These are phyloP conservation scores for Drosophila heteroneura DNA, from an alignment of 2,888 invertebrate genomes.

Conservation along the genomic window DNA sequence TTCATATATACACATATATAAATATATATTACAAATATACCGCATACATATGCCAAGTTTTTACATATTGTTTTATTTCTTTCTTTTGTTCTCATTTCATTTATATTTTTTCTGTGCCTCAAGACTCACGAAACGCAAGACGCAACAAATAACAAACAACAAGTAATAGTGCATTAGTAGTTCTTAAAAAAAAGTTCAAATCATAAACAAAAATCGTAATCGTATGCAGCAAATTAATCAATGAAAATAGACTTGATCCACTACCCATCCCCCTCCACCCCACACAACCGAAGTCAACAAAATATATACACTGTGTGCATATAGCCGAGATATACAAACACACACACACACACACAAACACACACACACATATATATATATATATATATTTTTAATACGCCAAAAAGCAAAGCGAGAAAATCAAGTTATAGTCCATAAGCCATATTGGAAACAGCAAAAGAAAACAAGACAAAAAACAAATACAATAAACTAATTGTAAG, in stretches of 20 bases:
- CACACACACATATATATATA: constrained; percentile 7
- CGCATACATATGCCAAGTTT: constrained; percentile 55
- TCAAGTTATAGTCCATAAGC: constrained; percentile 49
- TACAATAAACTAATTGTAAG: constrained; percentile 66
- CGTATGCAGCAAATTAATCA: constrained; percentile 14
- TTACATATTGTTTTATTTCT: constrained; percentile 36
- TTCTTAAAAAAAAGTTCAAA: constrained; percentile 69
- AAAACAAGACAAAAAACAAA: constrained; percentile 20
- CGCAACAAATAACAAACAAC: constrained; percentile 71
- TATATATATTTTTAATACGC: constrained; percentile 71
- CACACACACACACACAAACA: constrained; percentile 6
- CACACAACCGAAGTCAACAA: constrained; percentile 20
- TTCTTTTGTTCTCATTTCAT: constrained; percentile 15
- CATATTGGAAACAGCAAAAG: constrained; percentile 16
- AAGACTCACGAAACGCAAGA: constrained; percentile 44
- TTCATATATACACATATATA: constrained; percentile 45
- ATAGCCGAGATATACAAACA: constrained; percentile 39
- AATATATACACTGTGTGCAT: constrained; percentile 55
- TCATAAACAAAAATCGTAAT: constrained; percentile 18
- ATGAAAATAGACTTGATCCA: constrained; percentile 37
- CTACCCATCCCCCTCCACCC: neutral
- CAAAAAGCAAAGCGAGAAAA: constrained; percentile 48
- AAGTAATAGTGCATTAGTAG: constrained; percentile 78
- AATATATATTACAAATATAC: constrained; percentile 59
- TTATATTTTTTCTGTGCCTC: constrained; percentile 51